These are phyloP conservation scores for Columba livia DNA, from an alignment of 2,113 vertebrate species.

Conservation along the genomic window DNA sequence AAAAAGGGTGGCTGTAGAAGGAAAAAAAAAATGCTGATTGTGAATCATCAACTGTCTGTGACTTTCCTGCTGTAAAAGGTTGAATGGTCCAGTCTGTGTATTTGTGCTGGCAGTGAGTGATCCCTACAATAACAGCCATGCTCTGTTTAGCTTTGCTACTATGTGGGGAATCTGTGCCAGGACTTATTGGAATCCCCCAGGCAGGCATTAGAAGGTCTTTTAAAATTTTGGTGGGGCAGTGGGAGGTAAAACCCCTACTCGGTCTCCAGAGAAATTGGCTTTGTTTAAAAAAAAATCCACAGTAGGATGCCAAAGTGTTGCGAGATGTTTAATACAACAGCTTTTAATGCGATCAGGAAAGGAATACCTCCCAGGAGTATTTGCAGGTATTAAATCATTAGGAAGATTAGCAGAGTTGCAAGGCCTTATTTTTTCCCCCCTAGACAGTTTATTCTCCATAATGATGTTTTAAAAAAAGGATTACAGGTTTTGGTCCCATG, in stretches of 20 bases:
- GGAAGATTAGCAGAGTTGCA: constrained; percentile 22
- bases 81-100: constrained; percentile 35
- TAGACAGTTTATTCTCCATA: neutral
- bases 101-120: constrained; percentile 54
- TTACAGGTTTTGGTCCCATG: neutral
- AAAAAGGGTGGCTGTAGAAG: neutral
- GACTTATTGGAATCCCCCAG: constrained; percentile 29
- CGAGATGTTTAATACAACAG: neutral
- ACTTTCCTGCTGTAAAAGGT: constrained; percentile 6
- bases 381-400: constrained; percentile 53
- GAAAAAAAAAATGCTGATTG: neutral
- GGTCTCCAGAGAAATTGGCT: neutral
- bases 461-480: neutral
- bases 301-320: constrained; percentile 12
- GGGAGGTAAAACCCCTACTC: neutral
- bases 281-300: neutral
- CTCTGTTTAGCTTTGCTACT: constrained; percentile 64
- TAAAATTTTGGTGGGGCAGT: neutral
- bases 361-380: constrained; percentile 1
- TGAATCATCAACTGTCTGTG: constrained; percentile 20
- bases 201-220: neutral
- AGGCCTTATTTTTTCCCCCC: neutral
- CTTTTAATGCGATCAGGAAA: constrained; percentile 3
- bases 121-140: constrained; percentile 4
- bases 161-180: constrained; percentile 14